Evolutionary conservation across 2,888 invertebrate species (phyloP).

Genomic region (Amphipyra tragopoginis): DNA sequence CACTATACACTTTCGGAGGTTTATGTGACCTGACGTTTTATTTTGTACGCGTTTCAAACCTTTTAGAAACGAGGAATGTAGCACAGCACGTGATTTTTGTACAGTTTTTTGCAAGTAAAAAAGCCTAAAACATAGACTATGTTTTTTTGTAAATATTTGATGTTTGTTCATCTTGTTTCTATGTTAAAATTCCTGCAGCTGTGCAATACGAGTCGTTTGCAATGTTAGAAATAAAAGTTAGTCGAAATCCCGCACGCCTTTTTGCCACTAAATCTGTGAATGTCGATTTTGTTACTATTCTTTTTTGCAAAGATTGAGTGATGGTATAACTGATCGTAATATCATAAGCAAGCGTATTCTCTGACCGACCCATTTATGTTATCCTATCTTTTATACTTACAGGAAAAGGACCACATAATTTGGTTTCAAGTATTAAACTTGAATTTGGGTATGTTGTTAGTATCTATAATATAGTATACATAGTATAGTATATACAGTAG

Average conservation of each 20-base stretch:
- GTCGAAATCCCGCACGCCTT: slow-evolving; percentile 1
- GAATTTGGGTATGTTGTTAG: too few relatives aligned
- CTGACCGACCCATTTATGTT: too few relatives aligned
- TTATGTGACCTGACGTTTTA: slow-evolving; percentile 39
- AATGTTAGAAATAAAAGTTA: slow-evolving; percentile 1
- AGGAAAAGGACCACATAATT: too few relatives aligned
- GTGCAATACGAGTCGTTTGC: slow-evolving; percentile 13
- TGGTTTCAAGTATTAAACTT: too few relatives aligned
- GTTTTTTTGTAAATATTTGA: slow-evolving; percentile 30
- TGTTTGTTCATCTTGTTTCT: slow-evolving; percentile 32
- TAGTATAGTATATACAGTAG: too few relatives aligned
- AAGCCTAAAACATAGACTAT: slow-evolving; percentile 2
- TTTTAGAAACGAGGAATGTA: slow-evolving; percentile 45
- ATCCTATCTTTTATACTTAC: too few relatives aligned
- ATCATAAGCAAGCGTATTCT: too few relatives aligned
- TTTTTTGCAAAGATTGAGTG: too few relatives aligned
- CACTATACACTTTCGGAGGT: slow-evolving; percentile 19
- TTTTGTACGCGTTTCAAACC: slow-evolving; percentile 41
- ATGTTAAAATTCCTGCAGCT: slow-evolving; percentile 7
- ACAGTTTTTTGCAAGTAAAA: slow-evolving; percentile 27
- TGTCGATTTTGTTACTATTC: neutral
- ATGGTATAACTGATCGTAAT: too few relatives aligned
- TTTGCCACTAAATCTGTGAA: slow-evolving; percentile 13
- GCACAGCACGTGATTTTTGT: slow-evolving; percentile 26
- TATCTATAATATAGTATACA: too few relatives aligned